phyloP scores from a whole-genome alignment of 2,797 vertebrate species.

The Lepilemur septentrionalis region DNA sequence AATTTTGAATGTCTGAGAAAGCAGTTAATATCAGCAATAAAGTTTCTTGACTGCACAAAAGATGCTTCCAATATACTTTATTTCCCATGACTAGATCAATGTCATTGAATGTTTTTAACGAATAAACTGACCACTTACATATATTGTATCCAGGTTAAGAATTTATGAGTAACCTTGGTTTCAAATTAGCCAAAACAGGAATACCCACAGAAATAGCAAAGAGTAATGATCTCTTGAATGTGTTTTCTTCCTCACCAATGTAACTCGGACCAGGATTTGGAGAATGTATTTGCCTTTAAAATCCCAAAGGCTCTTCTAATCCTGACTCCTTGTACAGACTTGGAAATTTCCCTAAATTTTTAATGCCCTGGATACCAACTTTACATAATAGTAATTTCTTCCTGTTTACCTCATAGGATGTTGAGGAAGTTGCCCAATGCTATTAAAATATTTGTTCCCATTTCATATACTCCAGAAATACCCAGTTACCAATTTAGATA shows the following conservation, averaged over 20 bases:
- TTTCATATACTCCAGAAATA: constrained; percentile 1
- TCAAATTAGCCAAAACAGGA: not conserved
- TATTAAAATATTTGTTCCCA: not conserved
- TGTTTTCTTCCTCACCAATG: not conserved
- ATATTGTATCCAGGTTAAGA: not conserved
- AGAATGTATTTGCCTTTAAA: not conserved
- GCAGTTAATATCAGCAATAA: not conserved
- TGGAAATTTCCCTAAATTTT: constrained; percentile 43
- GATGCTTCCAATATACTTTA: not conserved
- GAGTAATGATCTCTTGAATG: not conserved
- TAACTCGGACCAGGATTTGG: not conserved
- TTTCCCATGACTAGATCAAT: not conserved
- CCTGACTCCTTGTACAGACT: not conserved
- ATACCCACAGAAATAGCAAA: not conserved
- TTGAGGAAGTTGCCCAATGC: not conserved
- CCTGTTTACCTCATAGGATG: constrained; percentile 19
- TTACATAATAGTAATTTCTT: constrained; percentile 17
- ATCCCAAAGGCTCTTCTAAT: not conserved
- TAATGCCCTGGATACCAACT: not conserved
- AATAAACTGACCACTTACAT: not conserved
- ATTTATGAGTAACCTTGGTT: not conserved
- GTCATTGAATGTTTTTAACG: not conserved
- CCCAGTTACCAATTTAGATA: not conserved
- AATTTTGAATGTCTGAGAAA: not conserved
- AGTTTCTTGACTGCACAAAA: not conserved